A percentile compares a stretch with the other conserved stretches of the same genome.
Evolutionary conservation across 2,797 vertebrate species (phyloP).

Genomic region (Erithacus rubecula): DNA sequence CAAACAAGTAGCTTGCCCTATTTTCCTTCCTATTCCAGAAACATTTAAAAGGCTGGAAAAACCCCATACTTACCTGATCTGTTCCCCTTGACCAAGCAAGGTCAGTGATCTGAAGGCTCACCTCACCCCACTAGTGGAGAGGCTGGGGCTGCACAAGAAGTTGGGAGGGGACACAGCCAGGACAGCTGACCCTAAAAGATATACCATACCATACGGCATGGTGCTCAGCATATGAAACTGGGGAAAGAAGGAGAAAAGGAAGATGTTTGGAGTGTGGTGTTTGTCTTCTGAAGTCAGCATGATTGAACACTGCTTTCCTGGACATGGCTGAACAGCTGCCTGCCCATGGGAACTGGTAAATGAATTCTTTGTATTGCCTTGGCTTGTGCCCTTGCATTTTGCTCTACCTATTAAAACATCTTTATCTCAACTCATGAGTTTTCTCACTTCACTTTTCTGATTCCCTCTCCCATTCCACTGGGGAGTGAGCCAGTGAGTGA

Average conservation of each 20-base stretch:
- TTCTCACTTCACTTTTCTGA: background rate
- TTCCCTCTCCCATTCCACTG: background rate
- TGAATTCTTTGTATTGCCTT: background rate
- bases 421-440: background rate
- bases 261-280: background rate
- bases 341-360: background rate
- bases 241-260: background rate
- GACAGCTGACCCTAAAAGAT: background rate
- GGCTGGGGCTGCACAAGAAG: background rate
- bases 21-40: background rate
- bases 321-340: background rate
- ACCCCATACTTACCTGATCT: rapidly evolving
- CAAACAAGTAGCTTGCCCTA: background rate
- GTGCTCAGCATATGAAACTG: background rate
- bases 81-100: background rate
- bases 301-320: background rate
- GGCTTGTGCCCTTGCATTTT: background rate
- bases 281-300: background rate
- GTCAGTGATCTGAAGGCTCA: background rate
- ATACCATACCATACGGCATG: rapidly evolving
- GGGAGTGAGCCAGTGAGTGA: background rate
- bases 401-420: background rate
- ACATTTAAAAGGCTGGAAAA: background rate
- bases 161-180: background rate
- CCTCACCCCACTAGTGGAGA: background rate